These are phyloP conservation scores for Microtus montanus DNA, from an alignment of 2,113 vertebrate genomes.

Conservation along the genomic window DNA sequence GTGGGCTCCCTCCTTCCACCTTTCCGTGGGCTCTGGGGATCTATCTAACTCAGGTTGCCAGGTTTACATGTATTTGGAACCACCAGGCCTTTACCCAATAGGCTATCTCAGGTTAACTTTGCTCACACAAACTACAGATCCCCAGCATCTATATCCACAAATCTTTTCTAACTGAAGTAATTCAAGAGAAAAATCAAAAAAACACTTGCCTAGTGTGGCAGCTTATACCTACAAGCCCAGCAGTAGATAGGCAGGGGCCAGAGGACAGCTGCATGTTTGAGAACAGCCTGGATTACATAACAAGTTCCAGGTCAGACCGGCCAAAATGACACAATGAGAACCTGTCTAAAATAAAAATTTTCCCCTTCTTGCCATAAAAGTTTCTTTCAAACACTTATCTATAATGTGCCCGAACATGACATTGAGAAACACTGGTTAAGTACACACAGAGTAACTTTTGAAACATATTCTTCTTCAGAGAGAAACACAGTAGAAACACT, in stretches of 20 bases:
- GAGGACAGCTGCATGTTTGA: neutral
- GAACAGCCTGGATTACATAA: neutral
- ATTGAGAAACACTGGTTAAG: neutral
- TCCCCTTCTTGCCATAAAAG: constrained; percentile 44
- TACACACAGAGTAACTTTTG: neutral
- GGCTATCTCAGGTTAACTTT: neutral
- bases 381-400: neutral
- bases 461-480: neutral
- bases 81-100: neutral
- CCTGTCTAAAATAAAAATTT: neutral
- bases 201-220: neutral
- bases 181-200: constrained; percentile 28
- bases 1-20: neutral
- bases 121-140: neutral
- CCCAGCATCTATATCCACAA: neutral
- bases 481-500: neutral
- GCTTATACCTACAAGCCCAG: neutral
- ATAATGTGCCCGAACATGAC: neutral
- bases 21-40: neutral
- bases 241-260: neutral
- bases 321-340: neutral
- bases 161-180: constrained; percentile 13
- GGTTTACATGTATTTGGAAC: neutral
- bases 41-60: neutral
- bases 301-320: neutral